Evolutionary conservation across 37 sponge, comb jelly and placozoan species (phyloP).

Genomic region (Ianthella basta): DNA sequence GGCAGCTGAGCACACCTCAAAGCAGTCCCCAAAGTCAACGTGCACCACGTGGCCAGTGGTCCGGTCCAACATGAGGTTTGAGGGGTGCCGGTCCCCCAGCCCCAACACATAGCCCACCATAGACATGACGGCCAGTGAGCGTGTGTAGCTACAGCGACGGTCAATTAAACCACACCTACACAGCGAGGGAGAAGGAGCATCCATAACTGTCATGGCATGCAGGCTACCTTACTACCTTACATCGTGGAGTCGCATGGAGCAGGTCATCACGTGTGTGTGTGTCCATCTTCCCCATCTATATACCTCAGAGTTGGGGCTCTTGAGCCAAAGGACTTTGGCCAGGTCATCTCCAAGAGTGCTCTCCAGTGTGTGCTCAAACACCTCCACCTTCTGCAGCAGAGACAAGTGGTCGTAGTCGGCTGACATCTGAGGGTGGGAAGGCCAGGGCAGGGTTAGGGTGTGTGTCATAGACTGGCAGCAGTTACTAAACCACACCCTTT

Average conservation of each 20-base stretch:
- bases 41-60: conserved; percentile 90
- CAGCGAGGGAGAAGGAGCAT: no score
- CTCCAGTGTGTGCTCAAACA: conserved; percentile 95
- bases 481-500: no score
- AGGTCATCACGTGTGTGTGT: no score
- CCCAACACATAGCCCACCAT: conserved; percentile 99
- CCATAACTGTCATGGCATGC: no score
- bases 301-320: conserved; percentile 97
- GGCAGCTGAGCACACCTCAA: conserved; percentile 62
- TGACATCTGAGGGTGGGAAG: conserved; percentile 60
- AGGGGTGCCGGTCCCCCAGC: conserved; percentile 96
- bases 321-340: conserved; percentile 95
- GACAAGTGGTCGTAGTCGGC: conserved; percentile 94
- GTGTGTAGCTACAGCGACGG: conserved; percentile 94
- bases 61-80: conserved; percentile 97
- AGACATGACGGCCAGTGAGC: conserved; percentile 97
- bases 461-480: no score
- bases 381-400: conserved; percentile 98
- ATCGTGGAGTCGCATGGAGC: no score
- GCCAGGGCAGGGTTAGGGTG: no score
- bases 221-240: no score
- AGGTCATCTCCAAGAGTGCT: conserved; percentile 92
- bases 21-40: conserved; percentile 99
- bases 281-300: neutral
- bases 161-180: conserved; percentile 41